A percentile compares a stretch with the other conserved stretches of the same genome.
phyloP scores from a whole-genome alignment of 2,113 vertebrate genomes.

The Hyperoodon ampullatus region DNA sequence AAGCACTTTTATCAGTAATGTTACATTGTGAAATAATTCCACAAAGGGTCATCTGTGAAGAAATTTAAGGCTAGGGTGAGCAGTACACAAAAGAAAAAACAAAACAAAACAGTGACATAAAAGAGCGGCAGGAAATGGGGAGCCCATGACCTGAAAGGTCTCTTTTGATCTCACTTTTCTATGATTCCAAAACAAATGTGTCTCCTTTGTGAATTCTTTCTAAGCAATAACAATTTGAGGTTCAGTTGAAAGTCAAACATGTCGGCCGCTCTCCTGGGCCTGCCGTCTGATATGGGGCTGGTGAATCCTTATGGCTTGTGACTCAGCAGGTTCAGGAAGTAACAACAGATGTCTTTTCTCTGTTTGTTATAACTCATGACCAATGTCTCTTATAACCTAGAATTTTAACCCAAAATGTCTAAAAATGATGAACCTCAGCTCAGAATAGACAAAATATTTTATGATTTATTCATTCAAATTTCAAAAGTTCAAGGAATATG shows the following conservation, averaged over 20 bases:
- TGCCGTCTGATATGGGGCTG: not conserved
- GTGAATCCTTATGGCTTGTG: not conserved
- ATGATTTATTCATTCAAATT: conserved; percentile 3
- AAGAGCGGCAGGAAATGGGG: not conserved
- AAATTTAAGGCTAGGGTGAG: not conserved
- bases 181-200: conserved; percentile 53
- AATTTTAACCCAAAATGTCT: not conserved
- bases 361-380: conserved; percentile 1
- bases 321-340: conserved; percentile 14
- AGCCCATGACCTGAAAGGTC: not conserved
- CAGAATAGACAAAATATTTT: not conserved
- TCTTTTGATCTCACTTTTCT: conserved; percentile 52
- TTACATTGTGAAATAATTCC: not conserved
- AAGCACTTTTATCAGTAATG: not conserved
- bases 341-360: not conserved
- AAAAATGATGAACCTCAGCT: not conserved
- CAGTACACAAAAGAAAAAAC: not conserved
- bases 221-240: not conserved
- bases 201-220: conserved; percentile 25
- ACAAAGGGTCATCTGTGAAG: not conserved
- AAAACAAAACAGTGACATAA: not conserved
- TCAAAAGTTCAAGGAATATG: not conserved
- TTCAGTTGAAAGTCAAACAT: not conserved
- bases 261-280: not conserved
- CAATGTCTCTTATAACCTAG: not conserved